Evolutionary conservation across 2,888 invertebrate genomes (phyloP).

Genomic region (Napeogenes sylphis): DNA sequence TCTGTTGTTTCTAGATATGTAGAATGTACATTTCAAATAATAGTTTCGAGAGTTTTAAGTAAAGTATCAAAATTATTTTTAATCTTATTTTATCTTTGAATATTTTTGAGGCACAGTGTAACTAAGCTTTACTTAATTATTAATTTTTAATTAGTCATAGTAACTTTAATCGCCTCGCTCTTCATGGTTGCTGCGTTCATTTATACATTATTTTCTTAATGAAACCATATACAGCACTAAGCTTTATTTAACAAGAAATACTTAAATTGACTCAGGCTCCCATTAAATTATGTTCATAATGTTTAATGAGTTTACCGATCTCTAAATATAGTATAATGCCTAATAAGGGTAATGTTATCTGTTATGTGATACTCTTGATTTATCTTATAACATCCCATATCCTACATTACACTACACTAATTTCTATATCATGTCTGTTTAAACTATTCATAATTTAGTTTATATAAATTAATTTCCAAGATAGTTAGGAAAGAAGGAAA

Average conservation of each 20-base stretch:
- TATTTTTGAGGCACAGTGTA: conserved; percentile 8
- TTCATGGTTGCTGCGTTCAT: conserved; percentile 56
- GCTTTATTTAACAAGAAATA: conserved; percentile 18
- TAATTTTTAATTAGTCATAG: conserved; percentile 55
- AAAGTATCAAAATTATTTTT: background rate
- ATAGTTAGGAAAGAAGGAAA: too few species aligned
- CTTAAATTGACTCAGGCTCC: conserved; percentile 23
- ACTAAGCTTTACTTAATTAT: conserved; percentile 44
- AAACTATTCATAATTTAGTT: background rate
- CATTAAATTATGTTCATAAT: conserved; percentile 23
- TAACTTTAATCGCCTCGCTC: conserved; percentile 54
- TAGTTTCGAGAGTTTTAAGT: background rate
- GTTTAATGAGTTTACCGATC: conserved; percentile 26
- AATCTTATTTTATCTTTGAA: background rate
- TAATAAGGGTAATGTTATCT: conserved; percentile 26
- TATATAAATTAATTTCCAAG: background rate
- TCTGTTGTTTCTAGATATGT: background rate
- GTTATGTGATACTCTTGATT: conserved; percentile 12
- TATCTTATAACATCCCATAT: background rate
- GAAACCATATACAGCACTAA: conserved; percentile 19
- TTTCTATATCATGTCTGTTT: background rate
- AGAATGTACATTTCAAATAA: too few species aligned
- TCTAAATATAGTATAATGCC: conserved; percentile 17
- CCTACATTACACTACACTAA: background rate
- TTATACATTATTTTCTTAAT: conserved; percentile 35